Conservation (phyloP, 2,797 vertebrate genomes). For the Rhadinocentrus ornatus region DNA sequence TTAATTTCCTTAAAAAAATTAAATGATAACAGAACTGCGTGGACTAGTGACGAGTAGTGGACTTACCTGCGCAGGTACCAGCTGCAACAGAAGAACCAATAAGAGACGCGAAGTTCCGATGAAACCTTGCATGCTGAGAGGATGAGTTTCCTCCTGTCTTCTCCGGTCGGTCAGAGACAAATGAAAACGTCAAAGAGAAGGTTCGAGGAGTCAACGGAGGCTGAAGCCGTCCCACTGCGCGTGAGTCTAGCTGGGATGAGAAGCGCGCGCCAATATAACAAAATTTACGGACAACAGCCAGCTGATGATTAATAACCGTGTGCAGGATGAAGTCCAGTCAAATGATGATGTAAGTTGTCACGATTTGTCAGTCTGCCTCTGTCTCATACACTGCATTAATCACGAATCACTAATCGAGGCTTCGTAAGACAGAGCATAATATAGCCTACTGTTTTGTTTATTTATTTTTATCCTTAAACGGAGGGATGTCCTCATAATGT, state of each 20-base stretch:
- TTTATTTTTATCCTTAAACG: too few species aligned
- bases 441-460: too few species aligned
- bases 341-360: not conserved
- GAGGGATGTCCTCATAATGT: too few species aligned
- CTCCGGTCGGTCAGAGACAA: not conserved
- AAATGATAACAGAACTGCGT: too few species aligned
- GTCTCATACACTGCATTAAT: not conserved
- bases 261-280: not conserved
- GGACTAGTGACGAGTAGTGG: not conserved
- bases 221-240: not conserved
- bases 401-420: too few species aligned
- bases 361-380: not conserved
- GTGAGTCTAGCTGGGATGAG: conserved; percentile 12
- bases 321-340: accelerated
- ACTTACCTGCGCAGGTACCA: conserved; percentile 70
- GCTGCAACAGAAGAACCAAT: conserved; percentile 47
- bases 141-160: not conserved
- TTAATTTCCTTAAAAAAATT: too few species aligned
- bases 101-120: conserved; percentile 35
- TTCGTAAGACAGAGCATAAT: too few species aligned
- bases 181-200: not conserved
- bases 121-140: conserved; percentile 47
- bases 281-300: not conserved
- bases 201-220: not conserved
- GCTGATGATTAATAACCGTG: not conserved